Base-by-base conservation (phyloP, 1,140 invertebrate genomes). In the Drosophila melanogaster region DNA sequence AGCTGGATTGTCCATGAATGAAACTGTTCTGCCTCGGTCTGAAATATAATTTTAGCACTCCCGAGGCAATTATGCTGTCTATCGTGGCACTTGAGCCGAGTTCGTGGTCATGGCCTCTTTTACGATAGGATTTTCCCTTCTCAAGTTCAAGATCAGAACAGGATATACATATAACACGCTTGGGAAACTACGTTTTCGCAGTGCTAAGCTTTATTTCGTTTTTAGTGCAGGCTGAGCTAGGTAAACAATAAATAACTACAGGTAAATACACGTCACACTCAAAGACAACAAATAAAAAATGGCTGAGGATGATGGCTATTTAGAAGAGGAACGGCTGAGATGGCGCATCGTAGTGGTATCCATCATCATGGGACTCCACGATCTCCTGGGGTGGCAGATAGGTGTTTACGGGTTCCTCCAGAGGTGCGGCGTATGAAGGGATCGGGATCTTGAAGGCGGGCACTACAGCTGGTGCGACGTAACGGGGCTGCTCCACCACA, bases 401-500 rank as follows among this genome's bases (percentile, higher is more conserved):
- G 7, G 43, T 57, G 53, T 72, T 79, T 7, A 64, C 41, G 12
- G 84, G 83, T 33, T 86, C 83, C 46, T 87, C 83, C 35, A 90
- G 54, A 0, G 89, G 87, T 4, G 75, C 89, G 7, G 87, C 89
- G 35, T 90, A 90, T n/a, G 89, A 90, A n/a, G 89, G 89, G 24
- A 90, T 85, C 15, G 89, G 89, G 22, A 90, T 90, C 50, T 79
- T 81, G 50, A 70, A 90, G 30, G 26, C 73, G 43, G 80, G 71
- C 53, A 64, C 65, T 0, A 64, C 61, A 4, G 30, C 46, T 0
- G 44, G 43, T 6, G 77, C 67, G 50, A 70, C 64, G 35, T 67
- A 67, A n/a, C 37, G 37, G 10, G 64, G 59, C 14, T 61, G 24
- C 5, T 49, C 59, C 0, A 38, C 44, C 10, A 69, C 66, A 11